Conservation (phyloP, 23 tunicate genomes). For the Trididemnum nubilum region DNA sequence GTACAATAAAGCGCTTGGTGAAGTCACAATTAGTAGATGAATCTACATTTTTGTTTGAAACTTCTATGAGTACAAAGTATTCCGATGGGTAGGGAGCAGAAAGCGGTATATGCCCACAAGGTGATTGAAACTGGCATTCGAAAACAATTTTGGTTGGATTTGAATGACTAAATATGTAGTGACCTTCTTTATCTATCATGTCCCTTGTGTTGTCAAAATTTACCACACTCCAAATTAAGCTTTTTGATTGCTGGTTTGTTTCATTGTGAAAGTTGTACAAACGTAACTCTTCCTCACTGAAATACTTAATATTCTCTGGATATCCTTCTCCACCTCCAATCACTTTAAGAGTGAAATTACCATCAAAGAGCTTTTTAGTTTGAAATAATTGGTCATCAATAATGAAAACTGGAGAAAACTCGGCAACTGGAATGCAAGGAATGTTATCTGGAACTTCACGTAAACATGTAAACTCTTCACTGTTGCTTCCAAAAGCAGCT, state of each 20-base stretch:
- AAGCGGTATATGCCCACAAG: constrained; percentile 82
- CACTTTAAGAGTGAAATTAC: constrained; percentile 67
- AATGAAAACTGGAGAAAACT: constrained; percentile 64
- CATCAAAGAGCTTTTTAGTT: constrained; percentile 33
- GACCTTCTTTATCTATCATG: constrained; percentile 28
- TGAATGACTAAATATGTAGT: constrained; percentile 51
- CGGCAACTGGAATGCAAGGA: constrained; percentile 26
- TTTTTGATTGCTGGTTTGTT: not conserved
- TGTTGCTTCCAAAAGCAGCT: not conserved
- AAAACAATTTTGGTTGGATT: constrained; percentile 68
- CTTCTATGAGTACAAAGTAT: constrained; percentile 68
- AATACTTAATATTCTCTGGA: constrained; percentile 38
- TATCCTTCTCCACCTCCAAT: constrained; percentile 82
- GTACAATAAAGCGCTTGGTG: constrained; percentile 64
- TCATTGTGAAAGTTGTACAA: constrained; percentile 46
- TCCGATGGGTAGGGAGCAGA: constrained; percentile 66
- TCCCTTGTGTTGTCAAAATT: not conserved
- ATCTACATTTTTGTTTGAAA: constrained; percentile 81
- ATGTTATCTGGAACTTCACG: not conserved
- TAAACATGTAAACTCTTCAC: not conserved
- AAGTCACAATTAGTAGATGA: constrained; percentile 87
- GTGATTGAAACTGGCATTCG: constrained; percentile 75
- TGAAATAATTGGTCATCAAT: constrained; percentile 56
- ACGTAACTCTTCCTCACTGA: constrained; percentile 57
- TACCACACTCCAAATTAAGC: no score